These are phyloP conservation scores for Scalopus aquaticus DNA, from an alignment of 2,113 vertebrate species.

Conservation along the genomic window DNA sequence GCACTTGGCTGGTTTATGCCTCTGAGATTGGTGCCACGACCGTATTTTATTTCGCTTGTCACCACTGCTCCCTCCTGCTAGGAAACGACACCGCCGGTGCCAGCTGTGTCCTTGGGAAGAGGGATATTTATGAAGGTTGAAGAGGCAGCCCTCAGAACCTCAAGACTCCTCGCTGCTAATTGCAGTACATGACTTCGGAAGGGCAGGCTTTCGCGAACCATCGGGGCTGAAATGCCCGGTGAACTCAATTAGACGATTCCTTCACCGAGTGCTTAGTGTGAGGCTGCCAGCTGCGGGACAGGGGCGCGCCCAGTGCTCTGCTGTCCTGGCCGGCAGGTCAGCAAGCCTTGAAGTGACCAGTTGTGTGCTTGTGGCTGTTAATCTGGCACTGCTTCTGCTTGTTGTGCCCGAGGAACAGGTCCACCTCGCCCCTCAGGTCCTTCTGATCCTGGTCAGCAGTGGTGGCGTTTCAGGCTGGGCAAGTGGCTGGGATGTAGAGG, in stretches of 20 bases:
- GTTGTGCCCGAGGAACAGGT: neutral
- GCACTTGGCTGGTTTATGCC: slow-evolving; percentile 4
- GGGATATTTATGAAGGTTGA: slow-evolving; percentile 17
- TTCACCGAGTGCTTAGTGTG: accelerated
- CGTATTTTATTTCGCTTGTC: slow-evolving; percentile 32
- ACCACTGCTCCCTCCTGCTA: neutral
- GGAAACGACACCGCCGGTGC: neutral
- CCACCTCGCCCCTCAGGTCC: neutral
- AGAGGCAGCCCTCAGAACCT: neutral
- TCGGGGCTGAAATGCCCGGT: accelerated
- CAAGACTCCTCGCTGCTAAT: neutral
- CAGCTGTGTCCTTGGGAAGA: slow-evolving; percentile 68
- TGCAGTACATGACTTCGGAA: neutral
- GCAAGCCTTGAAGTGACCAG: neutral
- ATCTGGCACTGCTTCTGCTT: neutral
- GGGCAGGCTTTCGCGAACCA: neutral
- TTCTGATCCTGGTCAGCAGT: neutral
- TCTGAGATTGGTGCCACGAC: neutral
- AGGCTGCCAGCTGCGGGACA: neutral
- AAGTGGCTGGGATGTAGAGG: neutral
- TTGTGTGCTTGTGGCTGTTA: accelerated
- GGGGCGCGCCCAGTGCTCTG: neutral
- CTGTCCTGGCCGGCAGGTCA: neutral
- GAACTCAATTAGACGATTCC: accelerated
- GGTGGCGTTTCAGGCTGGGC: neutral